Conservation (phyloP, 2,797 vertebrate genomes). For the Gorsachius magnificus region DNA sequence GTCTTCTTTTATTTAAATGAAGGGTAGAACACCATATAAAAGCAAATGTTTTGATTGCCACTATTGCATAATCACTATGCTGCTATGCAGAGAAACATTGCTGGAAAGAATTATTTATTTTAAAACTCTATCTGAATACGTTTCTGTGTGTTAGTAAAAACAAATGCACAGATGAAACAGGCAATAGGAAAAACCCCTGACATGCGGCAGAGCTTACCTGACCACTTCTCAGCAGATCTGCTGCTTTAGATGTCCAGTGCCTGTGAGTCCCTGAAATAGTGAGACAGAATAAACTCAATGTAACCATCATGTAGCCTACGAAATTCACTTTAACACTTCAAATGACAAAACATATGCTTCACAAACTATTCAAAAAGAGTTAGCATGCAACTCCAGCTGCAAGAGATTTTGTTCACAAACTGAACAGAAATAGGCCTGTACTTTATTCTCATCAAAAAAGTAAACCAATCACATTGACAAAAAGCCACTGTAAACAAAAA, state of each 20-base stretch:
- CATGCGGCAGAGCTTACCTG: constrained; percentile 69
- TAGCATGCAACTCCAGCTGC: constrained; percentile 87
- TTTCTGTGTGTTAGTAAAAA: background rate
- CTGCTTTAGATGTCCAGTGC: constrained; percentile 61
- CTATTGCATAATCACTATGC: background rate
- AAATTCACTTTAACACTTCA: constrained; percentile 45
- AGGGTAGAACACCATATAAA: background rate
- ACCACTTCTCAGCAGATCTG: constrained; percentile 32
- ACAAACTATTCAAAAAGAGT: constrained; percentile 58
- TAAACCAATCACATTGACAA: constrained; percentile 95
- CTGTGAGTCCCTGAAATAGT: constrained; percentile 72
- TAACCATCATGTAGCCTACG: constrained; percentile 34
- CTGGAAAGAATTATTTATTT: background rate
- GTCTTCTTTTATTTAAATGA: background rate
- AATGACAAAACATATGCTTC: constrained; percentile 68
- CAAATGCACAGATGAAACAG: background rate
- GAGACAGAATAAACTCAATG: constrained; percentile 77
- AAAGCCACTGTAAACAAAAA: constrained; percentile 84
- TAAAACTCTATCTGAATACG: background rate
- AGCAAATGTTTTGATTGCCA: background rate
- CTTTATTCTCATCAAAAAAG: constrained; percentile 96
- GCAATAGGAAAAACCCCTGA: background rate
- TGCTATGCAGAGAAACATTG: background rate
- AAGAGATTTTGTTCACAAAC: constrained; percentile 74
- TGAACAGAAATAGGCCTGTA: constrained; percentile 73